phyloP scores from a whole-genome alignment of 2,113 vertebrate species.

The Nesoenas mayeri region DNA sequence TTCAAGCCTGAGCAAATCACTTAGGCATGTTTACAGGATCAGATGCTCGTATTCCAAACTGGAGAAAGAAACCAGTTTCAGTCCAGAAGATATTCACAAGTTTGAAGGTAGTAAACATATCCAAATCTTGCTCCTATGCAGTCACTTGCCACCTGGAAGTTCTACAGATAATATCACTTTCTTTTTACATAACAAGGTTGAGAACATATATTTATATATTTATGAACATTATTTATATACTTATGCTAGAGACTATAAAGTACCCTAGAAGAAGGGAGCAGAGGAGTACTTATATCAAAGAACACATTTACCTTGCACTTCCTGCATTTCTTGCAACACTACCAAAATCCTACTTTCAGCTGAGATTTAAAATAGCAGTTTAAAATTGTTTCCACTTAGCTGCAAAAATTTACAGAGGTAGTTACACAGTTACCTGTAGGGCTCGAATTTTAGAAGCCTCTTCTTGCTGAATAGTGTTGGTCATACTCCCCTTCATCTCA shows the following conservation, averaged over 20 bases:
- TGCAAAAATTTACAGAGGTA: not conserved
- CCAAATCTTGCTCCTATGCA: not conserved
- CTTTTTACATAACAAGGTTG: not conserved
- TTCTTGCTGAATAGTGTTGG: slow-evolving; percentile 84
- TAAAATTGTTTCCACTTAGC: not conserved
- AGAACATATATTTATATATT: too few species aligned
- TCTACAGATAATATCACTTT: not conserved
- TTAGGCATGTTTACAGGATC: not conserved
- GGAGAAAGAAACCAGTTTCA: not conserved
- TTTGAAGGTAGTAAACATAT: not conserved
- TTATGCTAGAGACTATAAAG: not conserved
- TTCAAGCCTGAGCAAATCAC: not conserved
- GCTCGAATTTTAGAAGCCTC: slow-evolving; percentile 83
- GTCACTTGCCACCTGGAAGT: not conserved
- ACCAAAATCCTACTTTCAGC: not conserved
- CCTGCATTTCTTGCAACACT: not conserved
- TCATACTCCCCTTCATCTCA: slow-evolving; percentile 86
- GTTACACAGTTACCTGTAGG: slow-evolving; percentile 80
- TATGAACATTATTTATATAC: too few species aligned
- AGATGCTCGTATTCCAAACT: not conserved
- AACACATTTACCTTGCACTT: not conserved
- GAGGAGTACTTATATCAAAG: not conserved
- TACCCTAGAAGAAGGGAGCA: not conserved
- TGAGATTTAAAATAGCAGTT: not conserved
- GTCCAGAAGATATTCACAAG: not conserved